A percentile compares a stretch with the other conserved stretches of the same genome.
Evolutionary conservation across 2,797 vertebrate species (phyloP).

Genomic region (Anguilla megastoma): DNA sequence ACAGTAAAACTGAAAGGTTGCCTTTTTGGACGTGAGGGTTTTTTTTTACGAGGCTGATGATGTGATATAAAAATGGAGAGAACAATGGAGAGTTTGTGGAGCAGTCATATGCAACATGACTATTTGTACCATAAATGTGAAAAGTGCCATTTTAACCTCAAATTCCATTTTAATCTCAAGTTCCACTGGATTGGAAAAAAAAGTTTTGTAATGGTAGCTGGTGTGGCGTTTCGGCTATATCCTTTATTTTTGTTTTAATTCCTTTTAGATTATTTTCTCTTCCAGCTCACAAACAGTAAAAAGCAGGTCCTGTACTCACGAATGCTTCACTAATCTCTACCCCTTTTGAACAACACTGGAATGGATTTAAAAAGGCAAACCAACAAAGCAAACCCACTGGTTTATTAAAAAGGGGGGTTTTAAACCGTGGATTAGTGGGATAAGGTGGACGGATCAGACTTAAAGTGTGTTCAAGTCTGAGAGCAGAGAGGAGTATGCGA

Average conservation of each 20-base stretch:
- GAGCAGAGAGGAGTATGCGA: neutral
- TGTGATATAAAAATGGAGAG: neutral
- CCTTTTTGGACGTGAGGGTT: neutral
- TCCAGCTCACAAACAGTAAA: neutral
- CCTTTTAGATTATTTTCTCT: neutral
- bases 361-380: neutral
- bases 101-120: neutral
- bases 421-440: neutral
- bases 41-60: neutral
- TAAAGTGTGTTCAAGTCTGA: neutral
- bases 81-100: neutral
- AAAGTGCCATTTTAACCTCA: neutral
- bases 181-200: neutral
- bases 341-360: neutral
- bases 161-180: neutral
- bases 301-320: neutral
- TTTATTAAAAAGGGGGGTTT: conserved; percentile 8
- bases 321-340: neutral
- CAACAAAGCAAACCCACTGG: neutral
- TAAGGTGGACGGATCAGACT: conserved; percentile 5
- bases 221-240: neutral
- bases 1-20: neutral
- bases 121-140: neutral
- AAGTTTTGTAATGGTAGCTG: neutral
- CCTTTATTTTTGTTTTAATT: neutral